Conservation (phyloP, 2,888 invertebrate genomes). For the Labia minor region DNA sequence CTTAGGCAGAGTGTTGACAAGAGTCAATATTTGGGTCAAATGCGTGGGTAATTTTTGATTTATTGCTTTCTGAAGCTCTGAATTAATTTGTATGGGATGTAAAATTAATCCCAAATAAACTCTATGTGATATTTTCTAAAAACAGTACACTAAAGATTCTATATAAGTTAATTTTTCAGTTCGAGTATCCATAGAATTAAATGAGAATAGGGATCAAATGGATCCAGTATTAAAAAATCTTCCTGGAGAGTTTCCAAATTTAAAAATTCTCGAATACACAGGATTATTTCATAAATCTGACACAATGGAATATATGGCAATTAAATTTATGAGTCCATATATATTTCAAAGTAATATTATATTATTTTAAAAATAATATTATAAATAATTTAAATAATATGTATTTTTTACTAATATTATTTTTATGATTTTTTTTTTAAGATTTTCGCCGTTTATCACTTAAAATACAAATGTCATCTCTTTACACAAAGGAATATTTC, state of each 20-base stretch:
- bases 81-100: too few relatives aligned
- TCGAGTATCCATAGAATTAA: background rate
- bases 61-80: too few relatives aligned
- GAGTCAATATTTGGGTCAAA: too few relatives aligned
- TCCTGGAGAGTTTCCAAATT: background rate
- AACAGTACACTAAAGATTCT: too few relatives aligned
- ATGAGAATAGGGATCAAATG: background rate
- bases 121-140: too few relatives aligned
- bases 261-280: background rate
- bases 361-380: too few relatives aligned
- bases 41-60: too few relatives aligned
- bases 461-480: background rate
- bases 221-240: background rate
- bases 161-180: background rate
- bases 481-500: background rate
- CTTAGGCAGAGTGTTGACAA: too few relatives aligned
- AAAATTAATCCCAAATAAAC: too few relatives aligned
- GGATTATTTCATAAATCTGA: background rate
- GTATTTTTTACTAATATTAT: background rate
- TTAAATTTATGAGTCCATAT: background rate
- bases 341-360: background rate
- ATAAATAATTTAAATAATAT: background rate
- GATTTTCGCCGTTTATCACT: background rate
- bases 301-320: background rate
- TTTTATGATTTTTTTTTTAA: background rate